Base-by-base conservation (phyloP, 2,888 invertebrate species). In the Agonopterix subpropinquella region DNA sequence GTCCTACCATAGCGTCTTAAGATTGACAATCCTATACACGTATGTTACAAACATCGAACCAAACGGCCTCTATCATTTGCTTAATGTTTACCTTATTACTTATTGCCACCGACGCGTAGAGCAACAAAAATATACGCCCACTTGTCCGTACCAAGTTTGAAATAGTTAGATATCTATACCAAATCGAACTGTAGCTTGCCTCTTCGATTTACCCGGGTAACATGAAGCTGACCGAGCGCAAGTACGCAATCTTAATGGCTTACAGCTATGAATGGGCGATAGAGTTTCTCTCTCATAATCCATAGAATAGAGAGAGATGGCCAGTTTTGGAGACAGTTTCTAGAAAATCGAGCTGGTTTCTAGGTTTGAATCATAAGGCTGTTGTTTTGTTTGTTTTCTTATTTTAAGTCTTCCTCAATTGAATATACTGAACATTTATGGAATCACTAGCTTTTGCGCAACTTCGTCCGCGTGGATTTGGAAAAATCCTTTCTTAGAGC, bases 41-140 rank as follows among this genome's bases (percentile, higher is more conserved):
- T 11, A 42, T 11, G 42, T 42, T 42, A 11, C 44, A 28, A 11
- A 35, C 43, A 9, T 64, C 70, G 64, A 68, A 69, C 73, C 64
- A 58, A 58, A 64, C 58, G 74, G 71, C 75, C 79, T 79, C 72
- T 58, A 66, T 66, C 63, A 65, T 65, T 79, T 75, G 73, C 73
- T 69, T 71, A 80, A 83, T 84, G 79, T 84, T 85, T 85, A 80
- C 80, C 62, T 77, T 80, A 80, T 77, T 79, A 80, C 80, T 83
- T 81, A 81, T 71, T 75, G 71, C 79, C 70, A 67, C 73, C 74
- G 69, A 80, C 77, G 77, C 72, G 65, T 64, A 70, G 73, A 74
- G 73, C 76, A 75, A 82, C 77, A 80, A 79, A 77, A 81, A 79
- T 70, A 75, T 57, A 73, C 77, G 70, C 79, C 77, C 69, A 81